Base-by-base conservation (phyloP, 2,797 vertebrate genomes). In the Chaenodraco wilsoni region DNA sequence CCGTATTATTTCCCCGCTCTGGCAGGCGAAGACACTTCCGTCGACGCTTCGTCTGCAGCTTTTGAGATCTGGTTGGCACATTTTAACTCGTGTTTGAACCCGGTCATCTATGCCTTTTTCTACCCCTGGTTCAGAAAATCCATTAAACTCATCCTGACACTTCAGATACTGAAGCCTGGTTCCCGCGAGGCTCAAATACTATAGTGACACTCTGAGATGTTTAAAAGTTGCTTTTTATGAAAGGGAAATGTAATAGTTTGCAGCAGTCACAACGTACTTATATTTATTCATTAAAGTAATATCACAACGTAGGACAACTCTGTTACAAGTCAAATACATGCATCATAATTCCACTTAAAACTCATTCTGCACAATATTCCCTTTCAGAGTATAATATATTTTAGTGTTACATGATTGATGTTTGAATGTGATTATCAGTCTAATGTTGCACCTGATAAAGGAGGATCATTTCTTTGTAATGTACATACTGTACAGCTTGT, bases 11-110 rank as follows among this genome's bases (percentile, higher is more conserved):
- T 13, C 11, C 72, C 73, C 1, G 14, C 79, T 14, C 64, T 90
- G 16, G 31, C 45, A 9, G 57, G 74, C 0, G 10, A 83, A 51
- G 74, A 84, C 52, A 82, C 62, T 0, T 69, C 50, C 0, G 40
- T 67, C 1, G 46, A 65, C 11, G 78, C 72, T 44, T 79, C 67
- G 0, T 70, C 69, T 9, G 78, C 48, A 5, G 55, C 63, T 2
- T 44, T 82, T 9, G 79, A 86, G 23, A 83, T 87, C 31, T 91
- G 87, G 86, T 21, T 93, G 19, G 27, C 83, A 2, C 88, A 89
- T 56, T 79, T 85, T 23, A 93, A 91, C 76, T 92, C 91, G 17
- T 90, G 88, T 58, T 21, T 89, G 4, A 89, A 89, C 59, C 86
- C 86, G 1, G 1, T 86, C 11, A 85, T 86, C 11, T 88, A 89